A percentile compares a stretch with the other conserved stretches of the same genome.
Evolutionary conservation across 2,888 invertebrate genomes (phyloP).

Genomic region (Furcula furcula): DNA sequence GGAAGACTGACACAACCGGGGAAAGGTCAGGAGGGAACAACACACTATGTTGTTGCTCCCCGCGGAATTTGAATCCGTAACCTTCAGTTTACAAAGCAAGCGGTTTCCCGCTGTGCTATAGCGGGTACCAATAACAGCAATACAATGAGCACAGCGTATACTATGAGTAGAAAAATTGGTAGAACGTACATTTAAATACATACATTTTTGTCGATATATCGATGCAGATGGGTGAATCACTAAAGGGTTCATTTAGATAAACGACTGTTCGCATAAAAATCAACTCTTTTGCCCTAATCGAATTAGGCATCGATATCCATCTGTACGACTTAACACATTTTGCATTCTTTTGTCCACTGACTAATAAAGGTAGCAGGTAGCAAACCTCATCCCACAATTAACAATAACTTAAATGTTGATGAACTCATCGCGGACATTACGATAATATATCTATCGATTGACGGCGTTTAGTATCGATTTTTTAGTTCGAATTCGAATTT

Average conservation of each 20-base stretch:
- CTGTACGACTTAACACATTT: constrained; percentile 78
- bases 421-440: constrained; percentile 67
- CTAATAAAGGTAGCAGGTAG: constrained; percentile 77
- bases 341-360: constrained; percentile 71
- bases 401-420: constrained; percentile 70
- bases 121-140: no score
- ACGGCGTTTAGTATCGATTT: constrained; percentile 42
- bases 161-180: no score
- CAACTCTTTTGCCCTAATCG: constrained; percentile 78
- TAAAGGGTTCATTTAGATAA: constrained; percentile 66
- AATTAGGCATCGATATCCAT: constrained; percentile 76
- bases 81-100: no score
- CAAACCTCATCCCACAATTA: constrained; percentile 53
- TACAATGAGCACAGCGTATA: no score
- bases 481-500: constrained; percentile 26
- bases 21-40: no score
- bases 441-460: constrained; percentile 62
- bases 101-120: no score
- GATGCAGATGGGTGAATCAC: constrained; percentile 30
- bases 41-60: no score
- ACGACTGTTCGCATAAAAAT: constrained; percentile 74
- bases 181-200: no score
- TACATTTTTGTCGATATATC: constrained; percentile 4
- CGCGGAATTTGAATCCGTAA: no score
- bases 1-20: no score